These are phyloP conservation scores for Pogonocherus hispidulus DNA, from an alignment of 2,888 invertebrate species.

Conservation along the genomic window DNA sequence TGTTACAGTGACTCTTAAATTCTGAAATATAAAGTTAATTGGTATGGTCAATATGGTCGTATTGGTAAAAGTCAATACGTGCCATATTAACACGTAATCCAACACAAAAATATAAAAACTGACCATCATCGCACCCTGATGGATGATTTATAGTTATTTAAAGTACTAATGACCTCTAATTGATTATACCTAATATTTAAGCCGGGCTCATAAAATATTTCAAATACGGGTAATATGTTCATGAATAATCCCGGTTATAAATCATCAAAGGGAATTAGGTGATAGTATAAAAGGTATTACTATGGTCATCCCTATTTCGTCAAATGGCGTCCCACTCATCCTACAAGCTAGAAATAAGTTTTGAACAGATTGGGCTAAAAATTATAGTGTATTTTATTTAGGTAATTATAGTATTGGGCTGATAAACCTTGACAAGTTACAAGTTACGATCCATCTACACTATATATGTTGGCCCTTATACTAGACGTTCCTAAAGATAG, in stretches of 20 bases:
- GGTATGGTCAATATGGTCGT: no score
- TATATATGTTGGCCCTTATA: no score
- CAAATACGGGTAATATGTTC: constrained; percentile 22
- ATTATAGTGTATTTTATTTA: no score
- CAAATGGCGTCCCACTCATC: no score
- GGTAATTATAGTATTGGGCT: no score
- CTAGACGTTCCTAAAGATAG: no score
- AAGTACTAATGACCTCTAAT: constrained; percentile 13
- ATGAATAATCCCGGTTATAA: neutral
- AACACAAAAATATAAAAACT: constrained; percentile 7
- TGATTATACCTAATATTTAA: constrained; percentile 6
- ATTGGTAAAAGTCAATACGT: no score
- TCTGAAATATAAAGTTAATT: neutral
- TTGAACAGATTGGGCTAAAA: no score
- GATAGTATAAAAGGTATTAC: constrained; percentile 1
- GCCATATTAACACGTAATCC: neutral
- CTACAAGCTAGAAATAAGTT: no score
- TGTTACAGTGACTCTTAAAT: neutral
- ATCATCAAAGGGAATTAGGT: constrained; percentile 8
- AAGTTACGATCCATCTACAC: no score
- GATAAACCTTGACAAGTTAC: no score
- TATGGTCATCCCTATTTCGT: no score
- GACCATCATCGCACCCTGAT: constrained; percentile 4
- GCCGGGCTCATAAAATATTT: constrained; percentile 4
- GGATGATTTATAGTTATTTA: constrained; percentile 12